Conservation (phyloP, 2,113 vertebrate genomes). For the Myanophis thanlyinensis region DNA sequence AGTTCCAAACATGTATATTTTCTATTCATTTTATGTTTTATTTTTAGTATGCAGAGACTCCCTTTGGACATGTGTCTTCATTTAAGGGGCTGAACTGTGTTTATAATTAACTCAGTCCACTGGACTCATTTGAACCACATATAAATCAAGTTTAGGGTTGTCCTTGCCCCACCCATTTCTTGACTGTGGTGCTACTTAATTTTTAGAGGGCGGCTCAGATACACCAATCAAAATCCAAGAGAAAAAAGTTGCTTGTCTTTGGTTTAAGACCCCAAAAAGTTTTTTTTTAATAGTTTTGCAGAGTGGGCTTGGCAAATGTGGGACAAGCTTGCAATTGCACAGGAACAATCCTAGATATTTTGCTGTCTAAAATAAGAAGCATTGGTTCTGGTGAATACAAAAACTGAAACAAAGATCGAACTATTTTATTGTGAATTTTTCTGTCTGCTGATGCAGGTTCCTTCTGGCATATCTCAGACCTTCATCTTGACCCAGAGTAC, state of each 20-base stretch:
- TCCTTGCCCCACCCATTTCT: neutral
- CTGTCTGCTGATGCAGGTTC: slow-evolving; percentile 62
- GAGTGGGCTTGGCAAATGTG: neutral
- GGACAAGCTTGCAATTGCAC: neutral
- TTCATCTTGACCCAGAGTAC: slow-evolving; percentile 87
- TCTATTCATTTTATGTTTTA: neutral
- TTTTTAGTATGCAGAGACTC: neutral
- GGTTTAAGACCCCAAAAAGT: neutral
- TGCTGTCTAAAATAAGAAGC: neutral
- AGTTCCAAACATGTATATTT: neutral
- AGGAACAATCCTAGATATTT: neutral
- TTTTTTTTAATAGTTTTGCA: neutral
- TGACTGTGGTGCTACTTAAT: neutral
- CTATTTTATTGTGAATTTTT: neutral
- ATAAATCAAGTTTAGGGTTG: neutral
- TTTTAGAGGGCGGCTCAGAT: neutral
- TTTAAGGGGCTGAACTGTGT: neutral
- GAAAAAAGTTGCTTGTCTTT: neutral
- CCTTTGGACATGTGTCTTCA: neutral
- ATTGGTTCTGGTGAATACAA: neutral
- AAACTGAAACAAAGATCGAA: neutral
- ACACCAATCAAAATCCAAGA: neutral
- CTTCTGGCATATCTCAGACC: slow-evolving; percentile 92
- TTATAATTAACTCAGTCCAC: neutral
- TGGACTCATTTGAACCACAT: neutral